Evolutionary conservation across 1,140 invertebrate species (phyloP).

Genomic region (Frieseomelitta varia): DNA sequence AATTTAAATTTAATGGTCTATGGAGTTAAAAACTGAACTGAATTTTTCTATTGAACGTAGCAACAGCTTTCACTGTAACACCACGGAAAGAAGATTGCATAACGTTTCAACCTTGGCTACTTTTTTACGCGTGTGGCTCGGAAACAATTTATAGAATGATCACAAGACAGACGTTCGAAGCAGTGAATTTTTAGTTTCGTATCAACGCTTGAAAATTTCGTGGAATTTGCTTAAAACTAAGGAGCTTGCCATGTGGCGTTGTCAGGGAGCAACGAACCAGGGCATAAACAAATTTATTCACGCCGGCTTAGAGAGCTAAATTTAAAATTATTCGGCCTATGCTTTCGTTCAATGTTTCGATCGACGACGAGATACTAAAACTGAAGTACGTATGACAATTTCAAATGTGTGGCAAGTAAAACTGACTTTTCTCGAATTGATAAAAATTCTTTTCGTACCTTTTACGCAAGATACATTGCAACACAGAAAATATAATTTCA

Average conservation of each 20-base stretch:
- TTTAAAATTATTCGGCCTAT: conserved; percentile 29
- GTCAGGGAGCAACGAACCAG: conserved; percentile 44
- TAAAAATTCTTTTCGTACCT: too few species aligned
- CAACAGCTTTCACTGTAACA: conserved; percentile 9
- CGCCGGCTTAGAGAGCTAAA: conserved; percentile 40
- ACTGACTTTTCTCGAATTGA: background rate
- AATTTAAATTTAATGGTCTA: background rate
- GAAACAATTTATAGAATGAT: conserved; percentile 7
- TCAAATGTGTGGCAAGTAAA: background rate
- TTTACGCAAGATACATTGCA: background rate
- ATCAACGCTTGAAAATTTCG: background rate
- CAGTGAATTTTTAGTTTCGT: background rate
- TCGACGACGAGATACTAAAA: background rate
- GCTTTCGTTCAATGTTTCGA: conserved; percentile 32
- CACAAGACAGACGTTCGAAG: background rate
- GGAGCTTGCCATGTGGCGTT: conserved; percentile 7
- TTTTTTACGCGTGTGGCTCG: background rate
- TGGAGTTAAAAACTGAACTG: background rate
- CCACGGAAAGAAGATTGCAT: background rate
- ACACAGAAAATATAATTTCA: background rate
- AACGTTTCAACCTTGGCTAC: conserved; percentile 41
- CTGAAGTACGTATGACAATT: background rate
- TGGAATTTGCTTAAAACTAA: conserved; percentile 36
- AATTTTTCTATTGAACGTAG: background rate
- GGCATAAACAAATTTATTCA: conserved; percentile 45